Evolutionary conservation across 1,140 invertebrate genomes (phyloP).

Genomic region (Lepidurus couesii): DNA sequence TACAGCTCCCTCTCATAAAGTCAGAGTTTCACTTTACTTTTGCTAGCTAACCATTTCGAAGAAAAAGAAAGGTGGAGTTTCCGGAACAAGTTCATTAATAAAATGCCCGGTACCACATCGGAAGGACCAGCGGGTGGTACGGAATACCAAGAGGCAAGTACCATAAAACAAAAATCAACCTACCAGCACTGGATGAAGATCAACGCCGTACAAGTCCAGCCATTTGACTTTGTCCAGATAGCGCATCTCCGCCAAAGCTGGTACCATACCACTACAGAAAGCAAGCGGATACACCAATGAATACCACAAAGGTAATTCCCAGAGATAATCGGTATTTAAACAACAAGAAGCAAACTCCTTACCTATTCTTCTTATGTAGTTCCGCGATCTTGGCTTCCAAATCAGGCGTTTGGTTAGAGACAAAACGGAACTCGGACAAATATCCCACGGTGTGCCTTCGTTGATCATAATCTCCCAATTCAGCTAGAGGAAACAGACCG

Average conservation of each 20-base stretch:
- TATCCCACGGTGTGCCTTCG: slow-evolving; percentile 82
- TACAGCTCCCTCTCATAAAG: not conserved
- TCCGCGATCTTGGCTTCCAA: slow-evolving; percentile 82
- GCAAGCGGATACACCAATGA: slow-evolving; percentile 34
- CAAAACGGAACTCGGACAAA: slow-evolving; percentile 93
- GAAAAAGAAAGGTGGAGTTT: not conserved
- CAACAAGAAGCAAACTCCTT: slow-evolving; percentile 44
- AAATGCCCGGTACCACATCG: not conserved
- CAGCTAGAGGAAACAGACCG: slow-evolving; percentile 60
- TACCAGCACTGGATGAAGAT: slow-evolving; percentile 70
- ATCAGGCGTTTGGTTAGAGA: slow-evolving; percentile 86
- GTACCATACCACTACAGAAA: slow-evolving; percentile 58
- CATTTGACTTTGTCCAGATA: slow-evolving; percentile 75
- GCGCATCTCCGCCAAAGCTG: slow-evolving; percentile 63
- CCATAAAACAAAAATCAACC: slow-evolving; percentile 40
- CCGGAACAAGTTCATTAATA: slow-evolving; percentile 15
- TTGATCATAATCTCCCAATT: slow-evolving; percentile 94
- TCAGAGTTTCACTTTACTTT: not conserved
- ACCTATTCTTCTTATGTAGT: slow-evolving; percentile 78
- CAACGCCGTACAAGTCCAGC: slow-evolving; percentile 77
- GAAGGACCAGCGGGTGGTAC: slow-evolving; percentile 2
- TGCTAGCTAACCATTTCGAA: not conserved
- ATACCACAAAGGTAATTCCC: not conserved
- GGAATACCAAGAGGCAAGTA: slow-evolving; percentile 4
- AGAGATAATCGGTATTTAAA: not conserved